Evolutionary conservation across 1,140 invertebrate genomes (phyloP).

Genomic region (Nautilus pompilius): DNA sequence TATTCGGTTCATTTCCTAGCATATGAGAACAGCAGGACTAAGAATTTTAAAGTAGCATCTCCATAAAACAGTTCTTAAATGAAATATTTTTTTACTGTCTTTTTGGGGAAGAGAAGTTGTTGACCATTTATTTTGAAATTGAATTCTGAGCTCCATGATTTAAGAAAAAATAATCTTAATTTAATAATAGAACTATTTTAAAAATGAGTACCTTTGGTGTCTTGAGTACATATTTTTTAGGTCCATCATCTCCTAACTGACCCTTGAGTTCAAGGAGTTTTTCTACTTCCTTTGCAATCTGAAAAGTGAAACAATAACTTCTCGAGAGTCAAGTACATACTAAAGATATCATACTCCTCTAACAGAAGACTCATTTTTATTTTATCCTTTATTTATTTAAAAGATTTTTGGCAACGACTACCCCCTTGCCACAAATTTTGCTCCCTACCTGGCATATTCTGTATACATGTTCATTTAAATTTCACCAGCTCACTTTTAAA

Average conservation of each 20-base stretch:
- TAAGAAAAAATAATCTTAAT: no score
- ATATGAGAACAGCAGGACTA: no score
- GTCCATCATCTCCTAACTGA: slow-evolving; percentile 60
- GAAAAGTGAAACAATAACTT: slow-evolving; percentile 20
- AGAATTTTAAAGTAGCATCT: no score
- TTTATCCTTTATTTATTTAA: neutral
- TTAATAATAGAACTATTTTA: no score
- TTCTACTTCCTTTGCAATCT: slow-evolving; percentile 78
- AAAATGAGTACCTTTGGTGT: slow-evolving; percentile 68
- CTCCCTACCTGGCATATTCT: neutral
- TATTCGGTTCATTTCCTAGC: no score
- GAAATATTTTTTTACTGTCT: no score
- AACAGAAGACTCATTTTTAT: neutral
- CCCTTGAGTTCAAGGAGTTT: slow-evolving; percentile 79
- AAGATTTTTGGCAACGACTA: neutral
- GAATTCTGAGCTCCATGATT: no score
- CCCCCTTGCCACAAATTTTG: neutral
- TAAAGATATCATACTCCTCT: neutral
- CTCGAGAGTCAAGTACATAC: neutral
- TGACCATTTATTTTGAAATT: no score
- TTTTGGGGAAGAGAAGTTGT: no score
- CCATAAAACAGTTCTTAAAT: no score
- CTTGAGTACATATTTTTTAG: slow-evolving; percentile 81
- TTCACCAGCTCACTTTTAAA: neutral
- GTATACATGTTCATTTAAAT: neutral